These are phyloP conservation scores for Cossypha caffra DNA, from an alignment of 2,797 vertebrate genomes.

Conservation along the genomic window DNA sequence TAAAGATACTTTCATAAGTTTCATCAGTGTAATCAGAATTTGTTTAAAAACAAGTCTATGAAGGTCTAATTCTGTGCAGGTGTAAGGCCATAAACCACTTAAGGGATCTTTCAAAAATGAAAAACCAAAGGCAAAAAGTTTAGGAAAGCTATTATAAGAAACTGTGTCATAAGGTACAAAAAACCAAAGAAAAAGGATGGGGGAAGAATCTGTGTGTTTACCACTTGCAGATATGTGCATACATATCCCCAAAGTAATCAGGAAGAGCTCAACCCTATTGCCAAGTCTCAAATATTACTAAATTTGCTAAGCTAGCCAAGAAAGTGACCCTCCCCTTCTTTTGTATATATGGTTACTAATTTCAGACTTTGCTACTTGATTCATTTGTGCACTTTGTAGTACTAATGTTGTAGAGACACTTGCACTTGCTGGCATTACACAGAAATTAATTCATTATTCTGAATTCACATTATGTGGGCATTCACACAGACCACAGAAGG, in stretches of 20 bases:
- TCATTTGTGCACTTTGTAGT: background rate
- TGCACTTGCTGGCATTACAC: background rate
- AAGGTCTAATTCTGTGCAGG: background rate
- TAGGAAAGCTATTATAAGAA: background rate
- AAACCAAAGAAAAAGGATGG: accelerated
- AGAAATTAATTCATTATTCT: background rate
- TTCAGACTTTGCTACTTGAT: background rate
- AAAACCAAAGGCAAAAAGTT: background rate
- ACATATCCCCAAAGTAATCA: background rate
- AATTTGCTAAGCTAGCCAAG: background rate
- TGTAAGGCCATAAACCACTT: background rate
- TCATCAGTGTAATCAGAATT: background rate
- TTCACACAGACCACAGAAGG: background rate
- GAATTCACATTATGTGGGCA: background rate
- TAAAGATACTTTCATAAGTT: background rate
- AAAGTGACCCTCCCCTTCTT: background rate
- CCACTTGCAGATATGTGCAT: background rate
- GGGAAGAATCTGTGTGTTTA: background rate
- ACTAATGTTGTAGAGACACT: background rate
- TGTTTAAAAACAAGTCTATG: background rate
- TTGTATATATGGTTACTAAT: background rate
- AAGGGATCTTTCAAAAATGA: background rate
- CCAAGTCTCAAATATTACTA: background rate
- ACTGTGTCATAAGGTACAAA: background rate
- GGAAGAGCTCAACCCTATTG: background rate